Percentiles rank a stretch among this genome's conserved stretches.
phyloP scores from a whole-genome alignment of 1,140 invertebrate genomes.

The Hestina assimilis region DNA sequence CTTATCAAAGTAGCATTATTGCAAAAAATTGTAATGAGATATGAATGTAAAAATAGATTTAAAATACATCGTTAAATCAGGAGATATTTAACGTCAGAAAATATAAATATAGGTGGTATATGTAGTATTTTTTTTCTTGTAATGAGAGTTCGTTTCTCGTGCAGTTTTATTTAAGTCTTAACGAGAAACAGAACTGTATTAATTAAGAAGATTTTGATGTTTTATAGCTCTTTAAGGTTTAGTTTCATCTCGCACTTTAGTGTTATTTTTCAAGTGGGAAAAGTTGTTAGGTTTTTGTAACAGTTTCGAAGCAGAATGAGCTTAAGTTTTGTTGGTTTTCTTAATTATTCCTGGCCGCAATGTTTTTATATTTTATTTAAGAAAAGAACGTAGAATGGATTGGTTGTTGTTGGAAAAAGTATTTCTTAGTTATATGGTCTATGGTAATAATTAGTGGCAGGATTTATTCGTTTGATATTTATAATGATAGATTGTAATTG shows the following conservation, averaged over 20 bases:
- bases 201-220: constrained; percentile 17
- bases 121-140: not conserved
- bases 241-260: not conserved
- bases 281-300: not conserved
- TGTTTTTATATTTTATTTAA: not conserved
- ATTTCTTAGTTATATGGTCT: no score
- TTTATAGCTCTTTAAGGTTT: constrained; percentile 17
- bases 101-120: no score
- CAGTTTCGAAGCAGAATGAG: constrained; percentile 4
- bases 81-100: no score
- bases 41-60: no score
- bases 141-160: not conserved
- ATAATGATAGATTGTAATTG: no score
- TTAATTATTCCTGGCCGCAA: not conserved
- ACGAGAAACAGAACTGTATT: not conserved
- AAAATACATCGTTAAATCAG: no score
- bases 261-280: not conserved
- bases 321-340: not conserved
- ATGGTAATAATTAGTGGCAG: no score
- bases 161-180: constrained; percentile 3
- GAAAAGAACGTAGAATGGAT: not conserved
- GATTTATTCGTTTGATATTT: no score
- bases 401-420: no score
- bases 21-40: no score
- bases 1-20: no score